Percentiles rank a stretch among this genome's conserved stretches.
Evolutionary conservation across 1,140 invertebrate genomes (phyloP).

Genomic region (Drosophila insularis): DNA sequence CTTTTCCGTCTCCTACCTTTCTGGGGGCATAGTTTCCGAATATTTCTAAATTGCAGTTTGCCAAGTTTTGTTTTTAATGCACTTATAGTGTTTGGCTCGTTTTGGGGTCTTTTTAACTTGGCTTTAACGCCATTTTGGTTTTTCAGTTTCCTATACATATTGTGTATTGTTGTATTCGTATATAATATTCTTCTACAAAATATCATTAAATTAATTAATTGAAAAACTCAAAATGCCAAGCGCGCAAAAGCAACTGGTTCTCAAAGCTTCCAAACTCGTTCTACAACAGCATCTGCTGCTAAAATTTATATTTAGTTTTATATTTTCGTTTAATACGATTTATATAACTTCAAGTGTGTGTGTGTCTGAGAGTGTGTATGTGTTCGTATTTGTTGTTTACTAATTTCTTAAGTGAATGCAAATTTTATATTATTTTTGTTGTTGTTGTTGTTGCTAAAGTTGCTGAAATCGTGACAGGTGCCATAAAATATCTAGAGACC

Average conservation of each 20-base stretch:
- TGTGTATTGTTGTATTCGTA: neutral
- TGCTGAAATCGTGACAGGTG: constrained; percentile 55
- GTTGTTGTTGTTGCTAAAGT: constrained; percentile 8
- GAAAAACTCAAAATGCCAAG: constrained; percentile 65
- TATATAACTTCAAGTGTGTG: neutral
- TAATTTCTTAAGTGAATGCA: constrained; percentile 69
- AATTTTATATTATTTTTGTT: constrained; percentile 56
- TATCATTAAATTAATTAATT: constrained; percentile 63
- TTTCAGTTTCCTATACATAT: neutral
- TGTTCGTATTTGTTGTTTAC: constrained; percentile 44
- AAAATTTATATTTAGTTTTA: constrained; percentile 64
- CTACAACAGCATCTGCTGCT: constrained; percentile 26
- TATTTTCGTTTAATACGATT: constrained; percentile 25
- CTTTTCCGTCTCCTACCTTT: neutral
- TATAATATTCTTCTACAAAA: constrained; percentile 14
- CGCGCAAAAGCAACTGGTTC: constrained; percentile 73
- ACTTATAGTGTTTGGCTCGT: constrained; percentile 32
- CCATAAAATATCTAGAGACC: constrained; percentile 28
- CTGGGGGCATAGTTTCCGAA: constrained; percentile 4
- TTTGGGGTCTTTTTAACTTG: constrained; percentile 7
- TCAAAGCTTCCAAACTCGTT: constrained; percentile 51
- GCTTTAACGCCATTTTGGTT: constrained; percentile 45
- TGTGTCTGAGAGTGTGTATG: neutral
- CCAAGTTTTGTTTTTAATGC: constrained; percentile 37
- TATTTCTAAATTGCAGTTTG: constrained; percentile 31